These are phyloP conservation scores for Macrotrachela quadricornifera DNA, from an alignment of 1,140 invertebrate species.

Conservation along the genomic window DNA sequence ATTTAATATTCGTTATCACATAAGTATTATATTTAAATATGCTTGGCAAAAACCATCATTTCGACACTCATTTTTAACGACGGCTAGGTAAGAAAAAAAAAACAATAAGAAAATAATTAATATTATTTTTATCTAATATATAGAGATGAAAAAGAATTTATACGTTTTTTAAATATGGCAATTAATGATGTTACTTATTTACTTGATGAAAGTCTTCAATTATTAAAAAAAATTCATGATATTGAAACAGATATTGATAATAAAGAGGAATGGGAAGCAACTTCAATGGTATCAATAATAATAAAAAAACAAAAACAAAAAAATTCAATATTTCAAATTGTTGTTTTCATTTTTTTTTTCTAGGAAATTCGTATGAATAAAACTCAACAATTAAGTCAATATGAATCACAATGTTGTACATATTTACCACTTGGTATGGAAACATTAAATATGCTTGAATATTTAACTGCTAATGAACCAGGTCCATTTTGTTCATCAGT, in stretches of 20 bases:
- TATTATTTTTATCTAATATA: constrained; percentile 12
- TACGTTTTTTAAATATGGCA: constrained; percentile 92
- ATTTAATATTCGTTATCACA: constrained; percentile 89
- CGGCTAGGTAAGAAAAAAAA: constrained; percentile 31
- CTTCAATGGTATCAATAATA: constrained; percentile 25
- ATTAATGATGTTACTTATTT: constrained; percentile 98
- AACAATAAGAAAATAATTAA: not conserved
- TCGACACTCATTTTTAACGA: constrained; percentile 32
- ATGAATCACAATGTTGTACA: constrained; percentile 76
- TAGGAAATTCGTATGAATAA: constrained; percentile 51
- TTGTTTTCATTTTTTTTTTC: not conserved
- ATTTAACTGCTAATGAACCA: constrained; percentile 74
- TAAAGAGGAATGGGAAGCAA: constrained; percentile 40
- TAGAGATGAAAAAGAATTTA: constrained; percentile 65
- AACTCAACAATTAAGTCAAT: constrained; percentile 54
- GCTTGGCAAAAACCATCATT: constrained; percentile 34
- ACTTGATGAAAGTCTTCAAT: constrained; percentile 79
- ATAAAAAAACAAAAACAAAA: not conserved
- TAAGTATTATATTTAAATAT: constrained; percentile 73
- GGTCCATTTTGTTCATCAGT: constrained; percentile 71
- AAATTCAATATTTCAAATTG: not conserved
- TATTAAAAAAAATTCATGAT: constrained; percentile 80
- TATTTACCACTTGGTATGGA: constrained; percentile 81
- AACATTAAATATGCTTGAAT: constrained; percentile 93
- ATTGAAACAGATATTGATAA: constrained; percentile 66